Percentiles rank a stretch among this genome's conserved stretches.
Conservation (phyloP, 2,113 vertebrate species). For the Polyodon spathula region DNA sequence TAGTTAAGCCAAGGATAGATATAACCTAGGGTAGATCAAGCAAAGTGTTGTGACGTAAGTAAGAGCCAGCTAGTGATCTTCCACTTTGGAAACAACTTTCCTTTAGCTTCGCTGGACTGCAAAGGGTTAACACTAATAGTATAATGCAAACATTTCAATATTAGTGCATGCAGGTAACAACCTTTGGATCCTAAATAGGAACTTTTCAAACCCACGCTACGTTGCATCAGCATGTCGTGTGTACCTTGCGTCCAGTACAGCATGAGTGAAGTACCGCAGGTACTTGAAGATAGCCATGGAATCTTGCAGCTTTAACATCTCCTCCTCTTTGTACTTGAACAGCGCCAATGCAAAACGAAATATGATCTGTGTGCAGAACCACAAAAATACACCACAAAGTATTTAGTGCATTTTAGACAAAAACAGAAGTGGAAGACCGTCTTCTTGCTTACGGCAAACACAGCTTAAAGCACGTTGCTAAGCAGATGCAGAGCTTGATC, state of each 20-base stretch:
- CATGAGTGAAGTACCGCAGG: conserved; percentile 81
- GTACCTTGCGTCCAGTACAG: conserved; percentile 85
- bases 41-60: too few relatives aligned
- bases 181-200: background rate
- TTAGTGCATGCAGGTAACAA: background rate
- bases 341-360: conserved; percentile 88
- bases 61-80: too few relatives aligned
- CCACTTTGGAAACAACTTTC: too few relatives aligned
- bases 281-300: conserved; percentile 90
- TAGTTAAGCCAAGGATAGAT: background rate
- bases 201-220: background rate
- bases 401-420: background rate
- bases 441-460: too few relatives aligned
- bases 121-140: too few relatives aligned
- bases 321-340: conserved; percentile 93
- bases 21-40: too few relatives aligned
- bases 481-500: too few relatives aligned
- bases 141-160: too few relatives aligned
- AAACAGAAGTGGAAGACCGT: background rate
- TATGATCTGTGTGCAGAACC: conserved; percentile 66
- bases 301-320: conserved; percentile 84
- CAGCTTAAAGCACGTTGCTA: too few relatives aligned
- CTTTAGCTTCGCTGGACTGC: too few relatives aligned
- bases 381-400: background rate
- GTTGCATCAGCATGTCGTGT: background rate